These are phyloP conservation scores for Amphiprion percula DNA, from an alignment of 2,113 vertebrate genomes.

Conservation along the genomic window DNA sequence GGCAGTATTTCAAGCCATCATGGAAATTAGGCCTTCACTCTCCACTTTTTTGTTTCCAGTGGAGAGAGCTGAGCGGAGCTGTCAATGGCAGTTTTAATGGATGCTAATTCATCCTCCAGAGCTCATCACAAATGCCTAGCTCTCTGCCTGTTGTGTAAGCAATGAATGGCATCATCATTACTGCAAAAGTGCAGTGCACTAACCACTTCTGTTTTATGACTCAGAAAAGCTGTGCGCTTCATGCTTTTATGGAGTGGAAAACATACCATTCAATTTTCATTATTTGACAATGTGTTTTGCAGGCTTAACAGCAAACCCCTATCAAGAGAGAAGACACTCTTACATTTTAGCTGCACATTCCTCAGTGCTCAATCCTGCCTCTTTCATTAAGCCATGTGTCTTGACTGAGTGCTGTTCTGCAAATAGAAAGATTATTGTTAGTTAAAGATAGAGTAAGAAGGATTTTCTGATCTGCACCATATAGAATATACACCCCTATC, in stretches of 20 bases:
- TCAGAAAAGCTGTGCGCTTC: constrained; percentile 56
- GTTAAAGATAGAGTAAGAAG: constrained; percentile 26
- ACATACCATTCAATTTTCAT: constrained; percentile 62
- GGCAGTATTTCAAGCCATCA: constrained; percentile 56
- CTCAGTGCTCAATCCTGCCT: constrained; percentile 20
- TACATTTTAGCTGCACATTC: constrained; percentile 20
- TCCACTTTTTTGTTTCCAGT: constrained; percentile 54
- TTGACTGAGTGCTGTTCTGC: constrained; percentile 22
- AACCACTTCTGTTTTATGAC: constrained; percentile 70
- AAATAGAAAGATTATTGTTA: constrained; percentile 48
- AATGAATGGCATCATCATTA: constrained; percentile 68
- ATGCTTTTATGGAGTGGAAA: constrained; percentile 56
- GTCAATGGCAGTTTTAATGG: constrained; percentile 70
- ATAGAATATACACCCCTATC: neutral
- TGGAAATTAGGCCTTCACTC: constrained; percentile 67
- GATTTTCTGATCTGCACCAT: constrained; percentile 17
- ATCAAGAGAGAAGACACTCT: constrained; percentile 14
- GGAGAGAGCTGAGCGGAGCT: constrained; percentile 56
- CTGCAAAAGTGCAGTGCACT: constrained; percentile 59
- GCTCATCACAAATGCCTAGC: constrained; percentile 62
- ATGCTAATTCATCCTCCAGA: constrained; percentile 74
- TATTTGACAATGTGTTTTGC: constrained; percentile 54
- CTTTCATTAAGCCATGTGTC: constrained; percentile 39
- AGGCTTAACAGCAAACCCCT: constrained; percentile 36
- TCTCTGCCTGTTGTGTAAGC: constrained; percentile 69